A percentile compares a stretch with the other conserved stretches of the same genome.
These are phyloP conservation scores for Pyralis farinalis DNA, from an alignment of 2,888 invertebrate genomes.

Conservation along the genomic window DNA sequence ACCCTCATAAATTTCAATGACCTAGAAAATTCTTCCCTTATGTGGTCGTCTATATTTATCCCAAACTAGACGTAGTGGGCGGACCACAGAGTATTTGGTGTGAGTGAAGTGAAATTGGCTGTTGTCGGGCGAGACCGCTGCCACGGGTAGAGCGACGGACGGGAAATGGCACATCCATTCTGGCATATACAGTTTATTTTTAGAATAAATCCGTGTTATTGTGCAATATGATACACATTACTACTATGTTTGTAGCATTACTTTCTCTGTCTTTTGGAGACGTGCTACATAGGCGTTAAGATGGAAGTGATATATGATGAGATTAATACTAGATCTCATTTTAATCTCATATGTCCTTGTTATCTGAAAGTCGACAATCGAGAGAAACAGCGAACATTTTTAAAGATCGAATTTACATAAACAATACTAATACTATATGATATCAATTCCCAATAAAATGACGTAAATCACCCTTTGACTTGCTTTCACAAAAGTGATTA, in stretches of 20 bases:
- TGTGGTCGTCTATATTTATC: slow-evolving; percentile 52
- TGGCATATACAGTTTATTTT: background rate
- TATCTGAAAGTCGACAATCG: no score
- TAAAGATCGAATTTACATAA: no score
- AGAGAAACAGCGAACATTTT: no score
- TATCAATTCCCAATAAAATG: no score
- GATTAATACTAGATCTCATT: no score
- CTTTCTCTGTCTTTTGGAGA: no score
- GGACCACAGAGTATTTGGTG: slow-evolving; percentile 16
- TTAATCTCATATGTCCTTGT: no score
- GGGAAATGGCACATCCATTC: background rate
- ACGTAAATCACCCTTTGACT: no score
- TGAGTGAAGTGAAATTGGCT: slow-evolving; percentile 14
- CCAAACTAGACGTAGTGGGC: slow-evolving; percentile 23
- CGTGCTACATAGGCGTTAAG: no score
- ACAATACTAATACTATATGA: no score
- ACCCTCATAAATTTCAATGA: slow-evolving; percentile 29
- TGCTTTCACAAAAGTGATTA: background rate
- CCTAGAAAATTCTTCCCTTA: slow-evolving; percentile 36
- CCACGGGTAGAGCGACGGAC: background rate
- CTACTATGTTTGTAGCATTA: background rate
- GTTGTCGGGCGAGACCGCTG: background rate
- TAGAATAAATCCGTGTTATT: background rate
- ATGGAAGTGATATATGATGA: no score
- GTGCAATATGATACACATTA: background rate